phyloP scores from a whole-genome alignment of 2,888 invertebrate species.

The Prosopocoilus inquinatus region DNA sequence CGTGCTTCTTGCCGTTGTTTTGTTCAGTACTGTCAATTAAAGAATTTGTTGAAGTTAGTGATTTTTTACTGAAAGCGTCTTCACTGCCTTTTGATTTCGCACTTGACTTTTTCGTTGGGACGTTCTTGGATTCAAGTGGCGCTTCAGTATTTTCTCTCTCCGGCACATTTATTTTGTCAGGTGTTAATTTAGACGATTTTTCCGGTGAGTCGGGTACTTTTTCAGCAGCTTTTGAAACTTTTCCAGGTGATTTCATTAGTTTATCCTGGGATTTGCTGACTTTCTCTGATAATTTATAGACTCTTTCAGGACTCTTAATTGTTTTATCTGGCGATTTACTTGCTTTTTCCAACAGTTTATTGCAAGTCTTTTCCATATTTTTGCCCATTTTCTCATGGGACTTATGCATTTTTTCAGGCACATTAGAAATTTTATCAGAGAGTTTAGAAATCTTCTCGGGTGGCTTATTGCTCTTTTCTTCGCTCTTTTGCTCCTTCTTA shows the following conservation, averaged over 20 bases:
- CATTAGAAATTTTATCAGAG: slow-evolving; percentile 5
- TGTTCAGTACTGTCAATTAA: not conserved
- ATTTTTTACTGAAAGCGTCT: slow-evolving; percentile 23
- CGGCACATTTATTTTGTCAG: slow-evolving; percentile 8
- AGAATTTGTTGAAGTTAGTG: not conserved
- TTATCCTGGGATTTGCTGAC: slow-evolving; percentile 29
- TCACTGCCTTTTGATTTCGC: slow-evolving; percentile 21
- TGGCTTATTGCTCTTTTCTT: slow-evolving; percentile 28
- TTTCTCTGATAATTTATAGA: slow-evolving; percentile 20
- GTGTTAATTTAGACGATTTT: slow-evolving; percentile 5
- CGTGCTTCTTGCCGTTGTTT: not conserved
- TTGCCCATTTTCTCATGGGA: too few species aligned
- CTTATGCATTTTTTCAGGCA: slow-evolving; percentile 3
- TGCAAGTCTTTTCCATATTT: too few species aligned
- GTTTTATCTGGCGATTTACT: slow-evolving; percentile 22
- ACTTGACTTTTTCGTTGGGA: slow-evolving; percentile 5
- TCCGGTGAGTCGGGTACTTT: slow-evolving; percentile 10
- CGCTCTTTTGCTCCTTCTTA: too few species aligned
- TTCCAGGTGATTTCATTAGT: slow-evolving; percentile 13
- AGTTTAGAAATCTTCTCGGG: slow-evolving; percentile 28
- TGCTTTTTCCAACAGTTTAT: slow-evolving; percentile 5
- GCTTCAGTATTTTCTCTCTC: slow-evolving; percentile 16
- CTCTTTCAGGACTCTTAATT: slow-evolving; percentile 21
- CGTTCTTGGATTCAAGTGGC: slow-evolving; percentile 6
- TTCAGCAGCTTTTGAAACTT: slow-evolving; percentile 1